Conservation (phyloP, 2,888 invertebrate genomes). For the Himalopsyche kuldschensis region DNA sequence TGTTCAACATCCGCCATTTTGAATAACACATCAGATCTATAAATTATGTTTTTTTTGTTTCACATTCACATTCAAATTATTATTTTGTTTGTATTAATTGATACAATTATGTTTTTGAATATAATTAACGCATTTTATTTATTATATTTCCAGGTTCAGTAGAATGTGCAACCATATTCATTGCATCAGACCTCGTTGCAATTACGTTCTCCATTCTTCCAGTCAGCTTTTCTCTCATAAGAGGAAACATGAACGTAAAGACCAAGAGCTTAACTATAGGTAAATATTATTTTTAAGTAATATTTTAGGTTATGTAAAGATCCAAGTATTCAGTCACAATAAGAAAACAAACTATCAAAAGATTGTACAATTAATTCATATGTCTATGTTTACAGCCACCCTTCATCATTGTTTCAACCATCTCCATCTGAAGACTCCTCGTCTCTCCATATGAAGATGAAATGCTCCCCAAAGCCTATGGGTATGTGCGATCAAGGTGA, state of each 20-base stretch:
- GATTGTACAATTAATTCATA: not conserved
- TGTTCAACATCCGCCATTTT: not conserved
- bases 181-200: slow-evolving; percentile 93
- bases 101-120: no score
- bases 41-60: no score
- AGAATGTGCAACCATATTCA: slow-evolving; percentile 97
- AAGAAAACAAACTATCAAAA: not conserved
- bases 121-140: not conserved
- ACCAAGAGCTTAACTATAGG: slow-evolving; percentile 76
- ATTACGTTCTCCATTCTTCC: slow-evolving; percentile 94
- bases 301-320: not conserved
- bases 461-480: not conserved
- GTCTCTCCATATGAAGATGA: not conserved
- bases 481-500: slow-evolving; percentile 45
- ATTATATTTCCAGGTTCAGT: slow-evolving; percentile 64
- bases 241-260: slow-evolving; percentile 93
- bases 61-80: no score
- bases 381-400: not conserved
- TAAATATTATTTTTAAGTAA: not conserved
- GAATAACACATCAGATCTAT: not conserved
- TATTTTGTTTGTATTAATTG: no score
- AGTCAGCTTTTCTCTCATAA: slow-evolving; percentile 97
- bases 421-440: not conserved
- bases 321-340: not conserved
- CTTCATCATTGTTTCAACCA: not conserved